Percentiles rank a stretch among this genome's conserved stretches.
Conservation (phyloP, 2,113 vertebrate species). For the Syngnathus floridae region DNA sequence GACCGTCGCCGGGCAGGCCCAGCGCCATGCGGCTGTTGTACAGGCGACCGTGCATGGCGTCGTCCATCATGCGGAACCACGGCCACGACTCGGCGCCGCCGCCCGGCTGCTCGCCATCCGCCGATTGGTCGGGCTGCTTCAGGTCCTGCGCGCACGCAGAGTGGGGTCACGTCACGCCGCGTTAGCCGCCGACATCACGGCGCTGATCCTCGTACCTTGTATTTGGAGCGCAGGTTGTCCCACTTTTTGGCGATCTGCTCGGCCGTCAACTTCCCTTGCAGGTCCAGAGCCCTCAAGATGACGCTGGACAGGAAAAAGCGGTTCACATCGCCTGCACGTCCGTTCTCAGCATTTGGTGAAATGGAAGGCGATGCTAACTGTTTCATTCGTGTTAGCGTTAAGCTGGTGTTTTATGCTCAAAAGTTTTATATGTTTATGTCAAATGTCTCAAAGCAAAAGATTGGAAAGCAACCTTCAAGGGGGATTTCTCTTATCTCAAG, state of each 20-base stretch:
- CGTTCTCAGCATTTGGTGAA: too few relatives aligned
- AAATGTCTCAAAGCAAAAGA: too few relatives aligned
- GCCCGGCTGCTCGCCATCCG: constrained; percentile 49
- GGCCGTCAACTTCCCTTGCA: constrained; percentile 67
- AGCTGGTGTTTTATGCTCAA: too few relatives aligned
- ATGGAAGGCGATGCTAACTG: too few relatives aligned
- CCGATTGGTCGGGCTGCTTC: constrained; percentile 61
- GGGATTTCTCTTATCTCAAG: too few relatives aligned
- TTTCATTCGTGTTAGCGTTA: too few relatives aligned
- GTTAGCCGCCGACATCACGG: too few relatives aligned
- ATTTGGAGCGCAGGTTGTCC: constrained; percentile 73
- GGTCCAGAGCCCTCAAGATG: constrained; percentile 68
- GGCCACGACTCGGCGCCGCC: constrained; percentile 65
- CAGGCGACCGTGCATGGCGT: constrained; percentile 66
- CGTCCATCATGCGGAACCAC: constrained; percentile 73
- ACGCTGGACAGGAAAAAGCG: constrained; percentile 43
- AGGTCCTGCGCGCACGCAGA: constrained; percentile 58
- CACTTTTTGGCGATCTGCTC: constrained; percentile 74
- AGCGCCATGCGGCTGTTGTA: constrained; percentile 59
- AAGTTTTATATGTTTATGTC: too few relatives aligned
- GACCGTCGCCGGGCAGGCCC: constrained; percentile 34
- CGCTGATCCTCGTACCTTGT: constrained; percentile 55
- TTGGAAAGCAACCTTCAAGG: too few relatives aligned
- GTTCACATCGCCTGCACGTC: too few relatives aligned
- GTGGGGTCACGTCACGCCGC: not conserved